Evolutionary conservation across 2,888 invertebrate genomes (phyloP), one percentile per base, ranked within the genome.

Genomic region (Drosophila atroscutellata): DNA sequence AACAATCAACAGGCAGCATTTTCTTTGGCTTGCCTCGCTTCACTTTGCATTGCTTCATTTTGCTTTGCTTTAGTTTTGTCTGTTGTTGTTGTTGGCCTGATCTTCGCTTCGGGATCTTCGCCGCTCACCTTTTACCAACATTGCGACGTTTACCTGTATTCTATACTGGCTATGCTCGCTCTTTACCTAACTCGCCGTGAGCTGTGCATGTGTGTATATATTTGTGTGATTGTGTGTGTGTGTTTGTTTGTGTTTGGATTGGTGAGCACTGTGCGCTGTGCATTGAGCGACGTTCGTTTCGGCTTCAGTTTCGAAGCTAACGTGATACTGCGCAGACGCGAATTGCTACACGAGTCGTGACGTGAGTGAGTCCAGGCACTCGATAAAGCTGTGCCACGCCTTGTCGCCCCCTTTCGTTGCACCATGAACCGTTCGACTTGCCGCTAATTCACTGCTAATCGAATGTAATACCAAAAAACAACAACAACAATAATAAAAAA

Each of bases 261-360:
- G 58, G 36, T 55, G 49, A 56, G 56, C 9, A 20, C 26, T 42
- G 64, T 51, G 28, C 45, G 52, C 51, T 67, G 68, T 64, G 67
- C 69, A 59, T 52, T 70, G 64, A 63, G 81, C 61, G 39, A 54
- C 42, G 66, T 47, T 63, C 59, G 55, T 36, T 73, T 72, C 70
- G 72, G 68, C 73, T 77, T 91, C 86, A 91, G 92, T 91, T 91
- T 90, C 83, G 83, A 91, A 81, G 80, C 83, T 75, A 89, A 92
- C 91, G 91, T 91, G 90, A 86, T 83, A 86, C 89, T 91, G 92
- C 92, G 90, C 91, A 91, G 91, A 91, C 91, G 91, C 92, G 81
- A 79, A 72, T 72, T 66, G 77, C 57, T 47, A 42, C 30, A 28
- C 15, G 49, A 62, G 18, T 50, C 37, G 47, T 18, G 45, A 45